Evolutionary conservation across 2,797 vertebrate genomes (phyloP).

Genomic region (Urocyon cinereoargenteus): DNA sequence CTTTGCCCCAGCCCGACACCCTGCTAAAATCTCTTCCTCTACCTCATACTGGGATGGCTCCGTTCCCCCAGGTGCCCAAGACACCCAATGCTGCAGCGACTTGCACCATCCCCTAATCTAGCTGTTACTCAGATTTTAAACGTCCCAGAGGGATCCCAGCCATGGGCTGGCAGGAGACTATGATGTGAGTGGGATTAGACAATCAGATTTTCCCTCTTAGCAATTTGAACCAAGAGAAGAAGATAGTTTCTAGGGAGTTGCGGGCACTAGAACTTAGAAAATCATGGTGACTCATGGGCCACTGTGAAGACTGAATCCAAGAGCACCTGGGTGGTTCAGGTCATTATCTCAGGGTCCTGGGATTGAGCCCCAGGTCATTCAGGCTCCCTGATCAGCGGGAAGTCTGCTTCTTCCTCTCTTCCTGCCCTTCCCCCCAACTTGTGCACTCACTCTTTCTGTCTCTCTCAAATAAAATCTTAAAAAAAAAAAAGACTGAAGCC

Average conservation of each 20-base stretch:
- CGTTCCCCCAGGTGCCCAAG: not conserved
- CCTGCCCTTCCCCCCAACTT: not conserved
- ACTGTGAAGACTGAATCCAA: not conserved
- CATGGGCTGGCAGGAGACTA: not conserved
- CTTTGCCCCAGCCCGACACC: not conserved
- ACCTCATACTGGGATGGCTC: fast-evolving
- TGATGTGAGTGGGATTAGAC: not conserved
- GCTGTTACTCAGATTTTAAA: not conserved
- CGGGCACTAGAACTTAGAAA: not conserved
- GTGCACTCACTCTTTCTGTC: not conserved
- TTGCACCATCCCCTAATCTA: not conserved
- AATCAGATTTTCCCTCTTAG: not conserved
- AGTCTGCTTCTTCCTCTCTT: not conserved
- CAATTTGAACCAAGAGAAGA: not conserved
- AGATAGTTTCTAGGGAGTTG: not conserved
- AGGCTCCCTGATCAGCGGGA: not conserved
- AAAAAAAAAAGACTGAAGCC: not conserved
- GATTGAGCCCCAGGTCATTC: not conserved
- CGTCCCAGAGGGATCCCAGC: not conserved
- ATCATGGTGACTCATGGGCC: not conserved
- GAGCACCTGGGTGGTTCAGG: not conserved
- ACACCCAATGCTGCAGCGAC: not conserved
- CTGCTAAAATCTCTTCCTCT: not conserved
- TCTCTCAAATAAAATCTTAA: not conserved
- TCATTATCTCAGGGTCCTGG: not conserved